phyloP scores from a whole-genome alignment of 2,797 vertebrate genomes.

The Novumbra hubbsi region DNA sequence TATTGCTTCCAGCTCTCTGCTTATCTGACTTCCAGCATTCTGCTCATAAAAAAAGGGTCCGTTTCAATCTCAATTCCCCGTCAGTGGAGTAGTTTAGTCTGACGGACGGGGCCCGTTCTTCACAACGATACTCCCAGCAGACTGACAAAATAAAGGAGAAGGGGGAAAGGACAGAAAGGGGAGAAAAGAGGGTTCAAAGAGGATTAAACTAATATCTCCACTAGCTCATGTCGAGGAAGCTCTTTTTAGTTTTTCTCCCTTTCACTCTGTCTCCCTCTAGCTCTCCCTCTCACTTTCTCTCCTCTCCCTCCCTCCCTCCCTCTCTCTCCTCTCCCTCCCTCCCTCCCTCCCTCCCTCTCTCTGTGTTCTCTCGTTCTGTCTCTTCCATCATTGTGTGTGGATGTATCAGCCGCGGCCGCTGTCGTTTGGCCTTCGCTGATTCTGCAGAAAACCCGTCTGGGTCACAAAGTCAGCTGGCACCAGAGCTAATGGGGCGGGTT shows the following conservation, averaged over 20 bases:
- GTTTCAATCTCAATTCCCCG: conserved; percentile 9
- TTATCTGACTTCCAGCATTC: no score
- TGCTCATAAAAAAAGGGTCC: conserved; percentile 4
- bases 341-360: conserved; percentile 10
- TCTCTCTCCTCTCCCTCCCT: neutral
- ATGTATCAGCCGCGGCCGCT: conserved; percentile 39
- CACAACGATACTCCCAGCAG: conserved; percentile 4
- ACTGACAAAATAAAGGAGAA: neutral
- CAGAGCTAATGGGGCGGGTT: conserved; percentile 73
- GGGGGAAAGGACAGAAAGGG: conserved; percentile 3
- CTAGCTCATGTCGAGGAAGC: conserved; percentile 27
- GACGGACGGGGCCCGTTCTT: conserved; percentile 16
- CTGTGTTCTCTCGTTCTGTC: conserved; percentile 18
- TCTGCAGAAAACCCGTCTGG: conserved; percentile 76
- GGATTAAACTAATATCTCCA: conserved; percentile 14
- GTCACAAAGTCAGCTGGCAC: conserved; percentile 83
- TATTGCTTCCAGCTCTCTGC: neutral
- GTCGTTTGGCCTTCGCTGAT: conserved; percentile 73
- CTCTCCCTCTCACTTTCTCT: neutral
- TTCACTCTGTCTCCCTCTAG: neutral
- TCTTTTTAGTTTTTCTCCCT: neutral
- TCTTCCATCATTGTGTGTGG: conserved; percentile 16
- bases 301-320: neutral
- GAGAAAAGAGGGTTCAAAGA: neutral
- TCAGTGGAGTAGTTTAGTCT: conserved; percentile 12